These are phyloP conservation scores for Ascidia mentula DNA, from an alignment of 23 tunicate genomes.

Conservation along the genomic window DNA sequence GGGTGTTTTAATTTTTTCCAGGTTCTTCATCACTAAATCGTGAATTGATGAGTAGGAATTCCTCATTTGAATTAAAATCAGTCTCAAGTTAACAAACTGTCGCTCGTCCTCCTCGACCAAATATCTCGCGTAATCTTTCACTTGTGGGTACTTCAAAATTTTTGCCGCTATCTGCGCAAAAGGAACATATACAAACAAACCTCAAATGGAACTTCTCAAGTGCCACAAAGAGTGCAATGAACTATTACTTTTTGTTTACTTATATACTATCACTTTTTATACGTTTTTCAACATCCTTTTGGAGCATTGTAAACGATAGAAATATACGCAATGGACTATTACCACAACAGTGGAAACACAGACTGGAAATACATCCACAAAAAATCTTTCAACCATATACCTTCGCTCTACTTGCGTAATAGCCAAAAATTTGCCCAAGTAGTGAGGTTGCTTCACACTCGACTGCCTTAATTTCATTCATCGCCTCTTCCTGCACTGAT, in stretches of 20 bases:
- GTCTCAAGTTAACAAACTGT: constrained; percentile 60
- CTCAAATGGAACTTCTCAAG: neutral
- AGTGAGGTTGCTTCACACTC: constrained; percentile 60
- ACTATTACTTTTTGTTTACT: too few species aligned
- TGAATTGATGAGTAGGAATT: constrained; percentile 75
- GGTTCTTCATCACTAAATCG: constrained; percentile 66
- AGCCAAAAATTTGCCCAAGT: constrained; percentile 34
- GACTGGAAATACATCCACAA: too few species aligned
- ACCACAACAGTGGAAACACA: too few species aligned
- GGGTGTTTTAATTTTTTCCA: constrained; percentile 75
- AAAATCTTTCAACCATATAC: constrained; percentile 12
- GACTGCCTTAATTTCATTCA: constrained; percentile 56
- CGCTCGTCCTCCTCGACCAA: constrained; percentile 76
- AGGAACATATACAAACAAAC: neutral
- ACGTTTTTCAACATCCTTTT: too few species aligned
- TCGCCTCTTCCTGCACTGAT: constrained; percentile 78
- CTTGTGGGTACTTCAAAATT: constrained; percentile 52
- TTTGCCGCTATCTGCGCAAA: constrained; percentile 52
- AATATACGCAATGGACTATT: too few species aligned
- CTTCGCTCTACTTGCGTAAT: constrained; percentile 68
- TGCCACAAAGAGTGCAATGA: too few species aligned
- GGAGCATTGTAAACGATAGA: too few species aligned
- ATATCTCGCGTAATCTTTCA: constrained; percentile 60
- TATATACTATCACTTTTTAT: too few species aligned
- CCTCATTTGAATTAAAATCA: constrained; percentile 58